Evolutionary conservation across 1,140 invertebrate species (phyloP).

Genomic region (Cataglyphis hispanica): DNA sequence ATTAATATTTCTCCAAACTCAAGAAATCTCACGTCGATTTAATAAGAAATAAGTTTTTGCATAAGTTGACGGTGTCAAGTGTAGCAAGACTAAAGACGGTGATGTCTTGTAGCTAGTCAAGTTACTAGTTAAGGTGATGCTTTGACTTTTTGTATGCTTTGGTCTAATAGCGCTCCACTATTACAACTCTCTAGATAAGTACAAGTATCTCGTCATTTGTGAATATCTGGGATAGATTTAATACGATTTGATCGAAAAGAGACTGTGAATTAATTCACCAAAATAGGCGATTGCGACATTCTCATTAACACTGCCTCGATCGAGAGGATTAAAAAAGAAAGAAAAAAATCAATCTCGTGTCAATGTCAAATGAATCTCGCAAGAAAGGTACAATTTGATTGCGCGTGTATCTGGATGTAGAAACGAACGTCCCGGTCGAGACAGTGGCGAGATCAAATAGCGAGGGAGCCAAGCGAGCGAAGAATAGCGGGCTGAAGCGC

Average conservation of each 20-base stretch:
- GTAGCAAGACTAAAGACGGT: constrained; percentile 11
- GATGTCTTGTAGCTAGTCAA: constrained; percentile 22
- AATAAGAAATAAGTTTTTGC: constrained; percentile 60
- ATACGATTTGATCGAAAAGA: background rate
- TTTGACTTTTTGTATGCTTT: constrained; percentile 19
- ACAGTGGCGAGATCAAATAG: constrained; percentile 52
- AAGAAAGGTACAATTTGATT: background rate
- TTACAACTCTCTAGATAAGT: constrained; percentile 24
- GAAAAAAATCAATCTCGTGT: background rate
- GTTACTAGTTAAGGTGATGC: constrained; percentile 52
- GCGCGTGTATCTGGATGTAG: constrained; percentile 25
- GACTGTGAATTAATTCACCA: background rate
- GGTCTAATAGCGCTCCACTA: constrained; percentile 24
- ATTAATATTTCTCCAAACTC: background rate
- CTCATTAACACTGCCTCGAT: constrained; percentile 14
- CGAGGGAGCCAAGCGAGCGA: constrained; percentile 57
- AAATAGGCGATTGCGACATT: constrained; percentile 1
- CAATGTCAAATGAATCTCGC: constrained; percentile 27
- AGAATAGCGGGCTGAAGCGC: constrained; percentile 48
- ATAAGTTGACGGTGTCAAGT: constrained; percentile 17
- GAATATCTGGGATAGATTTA: background rate
- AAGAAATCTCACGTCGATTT: constrained; percentile 14
- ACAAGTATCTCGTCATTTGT: constrained; percentile 20
- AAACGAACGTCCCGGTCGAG: constrained; percentile 29
- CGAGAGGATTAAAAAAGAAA: background rate